phyloP scores from a whole-genome alignment of 2,888 invertebrate species.

The Byasa hedistus region DNA sequence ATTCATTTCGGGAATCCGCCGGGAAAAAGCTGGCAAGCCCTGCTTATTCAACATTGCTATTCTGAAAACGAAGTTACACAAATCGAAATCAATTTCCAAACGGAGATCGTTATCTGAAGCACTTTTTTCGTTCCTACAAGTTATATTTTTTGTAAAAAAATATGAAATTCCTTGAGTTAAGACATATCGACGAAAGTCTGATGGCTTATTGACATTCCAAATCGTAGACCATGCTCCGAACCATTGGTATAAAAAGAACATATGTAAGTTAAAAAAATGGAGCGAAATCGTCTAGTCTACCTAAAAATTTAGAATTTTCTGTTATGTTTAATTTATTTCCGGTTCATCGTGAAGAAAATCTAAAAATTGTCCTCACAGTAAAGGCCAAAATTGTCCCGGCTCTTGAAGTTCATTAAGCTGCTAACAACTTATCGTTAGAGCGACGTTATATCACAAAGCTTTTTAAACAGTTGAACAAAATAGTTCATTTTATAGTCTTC shows the following conservation, averaged over 20 bases:
- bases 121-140: slow-evolving; percentile 15
- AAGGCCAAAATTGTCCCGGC: neutral
- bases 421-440: slow-evolving; percentile 6
- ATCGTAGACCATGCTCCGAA: neutral
- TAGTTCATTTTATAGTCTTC: neutral
- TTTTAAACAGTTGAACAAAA: neutral
- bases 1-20: slow-evolving; percentile 23
- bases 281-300: too few species aligned
- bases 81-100: slow-evolving; percentile 28
- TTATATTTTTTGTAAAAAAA: slow-evolving; percentile 12
- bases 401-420: slow-evolving; percentile 5
- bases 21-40: slow-evolving; percentile 23
- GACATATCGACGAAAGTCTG: neutral
- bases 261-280: too few species aligned
- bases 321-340: too few species aligned
- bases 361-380: neutral
- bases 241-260: neutral
- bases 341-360: neutral
- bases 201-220: neutral
- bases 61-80: slow-evolving; percentile 26
- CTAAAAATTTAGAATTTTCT: too few species aligned
- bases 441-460: neutral
- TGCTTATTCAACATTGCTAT: slow-evolving; percentile 28
- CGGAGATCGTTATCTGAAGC: slow-evolving; percentile 23
- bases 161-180: too few species aligned